phyloP scores from a whole-genome alignment of 1,140 invertebrate genomes.

The Nasonia vitripennis region DNA sequence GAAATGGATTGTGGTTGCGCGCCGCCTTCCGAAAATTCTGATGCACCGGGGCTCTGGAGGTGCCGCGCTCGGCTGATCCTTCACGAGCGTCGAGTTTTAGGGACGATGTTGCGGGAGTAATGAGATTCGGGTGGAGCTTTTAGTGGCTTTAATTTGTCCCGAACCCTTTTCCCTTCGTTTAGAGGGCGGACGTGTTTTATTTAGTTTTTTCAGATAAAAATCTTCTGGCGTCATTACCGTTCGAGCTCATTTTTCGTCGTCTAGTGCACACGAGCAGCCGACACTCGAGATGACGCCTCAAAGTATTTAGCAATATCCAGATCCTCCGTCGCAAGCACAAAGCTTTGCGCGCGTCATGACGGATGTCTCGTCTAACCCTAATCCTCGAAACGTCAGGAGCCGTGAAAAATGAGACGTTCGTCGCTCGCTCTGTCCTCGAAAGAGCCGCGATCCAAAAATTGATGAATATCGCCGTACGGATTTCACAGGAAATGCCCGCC shows the following conservation, averaged over 20 bases:
- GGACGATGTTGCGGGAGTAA: not conserved
- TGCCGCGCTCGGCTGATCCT: not conserved
- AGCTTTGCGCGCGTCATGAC: not conserved
- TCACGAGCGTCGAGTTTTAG: not conserved
- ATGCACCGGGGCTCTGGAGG: not conserved
- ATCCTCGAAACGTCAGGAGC: not conserved
- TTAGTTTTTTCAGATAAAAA: too few relatives aligned
- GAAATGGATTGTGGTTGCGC: not conserved
- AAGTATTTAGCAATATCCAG: not conserved
- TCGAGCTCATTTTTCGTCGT: not conserved
- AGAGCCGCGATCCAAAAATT: not conserved
- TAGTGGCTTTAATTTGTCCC: too few relatives aligned
- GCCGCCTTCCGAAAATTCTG: not conserved
- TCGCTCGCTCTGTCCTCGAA: not conserved
- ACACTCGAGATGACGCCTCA: not conserved
- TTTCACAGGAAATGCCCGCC: not conserved
- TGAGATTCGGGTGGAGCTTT: not conserved
- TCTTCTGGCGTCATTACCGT: too few relatives aligned
- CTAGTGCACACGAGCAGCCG: too few relatives aligned
- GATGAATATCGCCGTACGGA: not conserved
- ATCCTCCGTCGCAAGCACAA: not conserved
- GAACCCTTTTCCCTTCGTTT: too few relatives aligned
- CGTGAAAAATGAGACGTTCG: not conserved
- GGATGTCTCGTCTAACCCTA: not conserved
- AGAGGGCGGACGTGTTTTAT: too few relatives aligned